These are phyloP conservation scores for Rhabditoides inermis DNA, from an alignment of 2,888 invertebrate genomes.

Conservation along the genomic window DNA sequence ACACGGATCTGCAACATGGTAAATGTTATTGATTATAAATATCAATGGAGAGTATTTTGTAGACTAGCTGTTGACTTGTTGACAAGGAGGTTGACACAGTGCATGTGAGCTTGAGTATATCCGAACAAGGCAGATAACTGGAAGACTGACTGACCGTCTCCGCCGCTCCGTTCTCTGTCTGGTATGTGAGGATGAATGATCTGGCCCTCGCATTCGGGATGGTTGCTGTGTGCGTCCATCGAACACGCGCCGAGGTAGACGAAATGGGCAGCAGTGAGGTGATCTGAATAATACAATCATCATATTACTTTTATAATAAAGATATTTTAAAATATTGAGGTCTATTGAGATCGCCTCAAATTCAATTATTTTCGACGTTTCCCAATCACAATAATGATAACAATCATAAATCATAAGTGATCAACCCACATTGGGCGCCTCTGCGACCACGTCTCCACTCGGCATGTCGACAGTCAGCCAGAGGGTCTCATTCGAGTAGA, in stretches of 20 bases:
- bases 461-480: slow-evolving; percentile 22
- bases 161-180: too few species aligned
- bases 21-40: too few species aligned
- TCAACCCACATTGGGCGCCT: slow-evolving; percentile 19
- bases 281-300: slow-evolving; percentile 20
- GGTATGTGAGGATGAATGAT: slow-evolving; percentile 22
- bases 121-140: too few species aligned
- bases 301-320: neutral
- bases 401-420: too few species aligned
- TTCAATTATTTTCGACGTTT: too few species aligned
- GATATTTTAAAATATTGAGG: neutral
- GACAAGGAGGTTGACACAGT: too few species aligned
- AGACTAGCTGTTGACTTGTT: too few species aligned
- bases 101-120: too few species aligned
- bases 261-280: slow-evolving; percentile 16
- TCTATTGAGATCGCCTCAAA: neutral
- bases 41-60: too few species aligned
- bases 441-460: slow-evolving; percentile 18
- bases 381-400: too few species aligned
- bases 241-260: slow-evolving; percentile 18
- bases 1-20: slow-evolving; percentile 20
- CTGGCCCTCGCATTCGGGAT: slow-evolving; percentile 21
- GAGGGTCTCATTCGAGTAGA: slow-evolving; percentile 15
- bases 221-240: slow-evolving; percentile 24
- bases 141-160: too few species aligned